Evolutionary conservation across 2,888 invertebrate genomes (phyloP), one percentile per base, ranked within the genome.

Genomic region (Salticus scenicus): DNA sequence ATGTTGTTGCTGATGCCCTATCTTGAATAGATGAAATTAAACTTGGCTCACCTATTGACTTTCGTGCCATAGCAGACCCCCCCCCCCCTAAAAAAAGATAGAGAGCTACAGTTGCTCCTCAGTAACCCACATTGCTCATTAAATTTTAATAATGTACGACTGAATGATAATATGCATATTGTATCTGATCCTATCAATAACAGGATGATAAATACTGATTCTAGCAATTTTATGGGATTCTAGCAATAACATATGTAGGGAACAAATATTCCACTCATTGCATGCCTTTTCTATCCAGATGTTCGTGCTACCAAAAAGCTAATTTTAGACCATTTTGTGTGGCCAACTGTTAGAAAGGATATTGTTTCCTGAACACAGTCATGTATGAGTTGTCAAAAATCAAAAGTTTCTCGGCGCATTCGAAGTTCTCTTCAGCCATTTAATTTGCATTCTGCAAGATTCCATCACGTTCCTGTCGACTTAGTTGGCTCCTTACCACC

Each of bases 1-100:
- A 72, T n/a, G 20, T 72, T 28, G 17, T 51, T 30, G 72, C 51
- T 10, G 72, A 72, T 47, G 47, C 42, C 24, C 27, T 71, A 28
- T 71, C 42, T 12, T 12, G 42, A 42, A n/a, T 71, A 8, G 72
- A 72, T 7, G 72, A 30, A 51, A n/a, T 51, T 10, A 8, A 30
- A 20, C 14, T 72, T 7, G 1, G 7, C 0, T 30, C 30, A 31
- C 30, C 10, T n/a, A 51, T 72, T 51, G 51, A 72, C 51, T 72
- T 30, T 12, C n/a, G 17, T n/a, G 27, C 17, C 17, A 30, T 72
- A 31, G 51, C n/a, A n/a, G n/a, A n/a, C n/a, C n/a, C n/a, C 51
- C 31, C 27, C 47, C 17, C 51, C 30, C 8, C 47, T 51, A 28
- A 51, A 72, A 31, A 20, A 5, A 12, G 51, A 72, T 30, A 4